These are phyloP conservation scores for Caiman crocodilus DNA, from an alignment of 2,797 vertebrate species.

Conservation along the genomic window DNA sequence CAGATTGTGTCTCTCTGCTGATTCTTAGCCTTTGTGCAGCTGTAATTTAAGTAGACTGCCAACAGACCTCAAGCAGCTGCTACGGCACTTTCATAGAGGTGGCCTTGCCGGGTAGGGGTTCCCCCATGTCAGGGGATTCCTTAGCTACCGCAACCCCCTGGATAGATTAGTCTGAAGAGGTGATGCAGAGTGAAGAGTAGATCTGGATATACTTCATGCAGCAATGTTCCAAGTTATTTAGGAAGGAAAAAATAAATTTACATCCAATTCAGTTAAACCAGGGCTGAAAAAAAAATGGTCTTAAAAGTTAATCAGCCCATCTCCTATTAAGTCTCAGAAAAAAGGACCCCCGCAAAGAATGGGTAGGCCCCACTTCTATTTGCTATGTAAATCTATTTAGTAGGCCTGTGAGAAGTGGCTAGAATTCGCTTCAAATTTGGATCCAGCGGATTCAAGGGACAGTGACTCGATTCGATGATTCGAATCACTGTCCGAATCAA, in stretches of 20 bases:
- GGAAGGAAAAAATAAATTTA: conserved; percentile 10
- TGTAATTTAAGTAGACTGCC: not conserved
- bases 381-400: not conserved
- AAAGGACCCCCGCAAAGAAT: not conserved
- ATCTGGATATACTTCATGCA: not conserved
- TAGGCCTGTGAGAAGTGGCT: too few species aligned
- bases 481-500: too few species aligned
- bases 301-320: conserved; percentile 11
- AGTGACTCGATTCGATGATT: too few species aligned
- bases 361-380: not conserved
- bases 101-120: not conserved
- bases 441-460: too few species aligned
- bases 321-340: not conserved
- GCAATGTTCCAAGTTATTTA: not conserved
- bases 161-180: not conserved
- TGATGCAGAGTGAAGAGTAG: not conserved
- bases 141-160: not conserved
- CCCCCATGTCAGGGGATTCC: not conserved
- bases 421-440: too few species aligned
- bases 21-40: not conserved
- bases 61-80: not conserved
- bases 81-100: conserved; percentile 11
- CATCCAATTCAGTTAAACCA: conserved; percentile 33
- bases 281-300: not conserved
- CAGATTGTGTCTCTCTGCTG: not conserved